These are phyloP conservation scores for Pimpla rufipes DNA, from an alignment of 2,888 invertebrate genomes.

Conservation along the genomic window DNA sequence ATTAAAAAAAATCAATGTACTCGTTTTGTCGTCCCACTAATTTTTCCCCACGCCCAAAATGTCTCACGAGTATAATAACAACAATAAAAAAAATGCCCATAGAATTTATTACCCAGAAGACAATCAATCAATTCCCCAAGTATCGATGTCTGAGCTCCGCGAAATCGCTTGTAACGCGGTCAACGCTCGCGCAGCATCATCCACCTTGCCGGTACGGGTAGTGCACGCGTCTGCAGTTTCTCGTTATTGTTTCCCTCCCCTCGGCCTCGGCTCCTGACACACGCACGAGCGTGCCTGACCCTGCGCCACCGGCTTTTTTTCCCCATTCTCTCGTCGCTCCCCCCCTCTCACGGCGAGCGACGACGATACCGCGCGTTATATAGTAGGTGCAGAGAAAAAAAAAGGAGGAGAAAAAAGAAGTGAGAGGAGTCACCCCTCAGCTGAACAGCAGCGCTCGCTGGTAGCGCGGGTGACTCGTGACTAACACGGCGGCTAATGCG, in stretches of 20 bases:
- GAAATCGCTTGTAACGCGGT: background rate
- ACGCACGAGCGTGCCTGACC: constrained; percentile 46
- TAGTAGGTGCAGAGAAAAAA: background rate
- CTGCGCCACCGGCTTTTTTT: constrained; percentile 30
- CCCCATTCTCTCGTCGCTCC: constrained; percentile 6
- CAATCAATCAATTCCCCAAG: background rate
- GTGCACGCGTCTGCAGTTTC: constrained; percentile 33
- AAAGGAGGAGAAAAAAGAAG: constrained; percentile 46
- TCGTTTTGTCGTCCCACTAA: too few species aligned
- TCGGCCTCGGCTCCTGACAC: constrained; percentile 26
- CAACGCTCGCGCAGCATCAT: background rate
- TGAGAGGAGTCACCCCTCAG: constrained; percentile 63
- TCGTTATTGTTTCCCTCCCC: constrained; percentile 33
- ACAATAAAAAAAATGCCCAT: background rate
- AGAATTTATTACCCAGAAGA: background rate
- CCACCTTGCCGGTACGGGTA: constrained; percentile 1
- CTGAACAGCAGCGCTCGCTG: constrained; percentile 26
- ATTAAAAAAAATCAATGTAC: too few species aligned
- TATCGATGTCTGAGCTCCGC: background rate
- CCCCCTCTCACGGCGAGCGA: constrained; percentile 14
- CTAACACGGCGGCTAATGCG: constrained; percentile 58
- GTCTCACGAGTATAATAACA: too few species aligned
- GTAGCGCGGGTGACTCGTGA: constrained; percentile 52
- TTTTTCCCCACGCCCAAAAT: too few species aligned
- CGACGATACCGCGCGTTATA: constrained; percentile 11